phyloP scores from a whole-genome alignment of 2,888 invertebrate species.

The Penaeus monodon region DNA sequence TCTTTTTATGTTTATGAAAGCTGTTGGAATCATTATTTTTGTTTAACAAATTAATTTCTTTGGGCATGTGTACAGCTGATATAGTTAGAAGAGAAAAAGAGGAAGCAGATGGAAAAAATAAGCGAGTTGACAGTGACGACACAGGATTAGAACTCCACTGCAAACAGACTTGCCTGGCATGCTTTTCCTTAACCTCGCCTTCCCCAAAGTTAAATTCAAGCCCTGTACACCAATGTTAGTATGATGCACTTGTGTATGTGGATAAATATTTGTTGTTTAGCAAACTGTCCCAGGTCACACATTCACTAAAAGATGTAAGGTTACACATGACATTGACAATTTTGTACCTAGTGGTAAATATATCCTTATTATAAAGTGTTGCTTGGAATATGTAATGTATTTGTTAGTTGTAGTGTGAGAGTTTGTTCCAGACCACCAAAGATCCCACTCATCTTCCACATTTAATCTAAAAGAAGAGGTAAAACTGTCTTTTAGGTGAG shows the following conservation, averaged over 20 bases:
- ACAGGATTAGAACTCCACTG: slow-evolving; percentile 48
- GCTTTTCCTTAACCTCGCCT: slow-evolving; percentile 34
- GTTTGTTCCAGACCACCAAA: too few species aligned
- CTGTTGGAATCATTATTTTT: too few species aligned
- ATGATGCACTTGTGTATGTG: slow-evolving; percentile 1
- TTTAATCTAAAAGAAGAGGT: too few species aligned
- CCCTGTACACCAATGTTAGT: slow-evolving; percentile 20
- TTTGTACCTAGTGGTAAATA: too few species aligned
- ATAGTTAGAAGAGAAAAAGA: neutral
- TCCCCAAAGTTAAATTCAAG: slow-evolving; percentile 11
- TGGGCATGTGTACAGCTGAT: neutral
- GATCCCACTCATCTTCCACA: too few species aligned
- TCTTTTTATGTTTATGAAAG: too few species aligned
- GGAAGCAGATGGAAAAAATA: neutral
- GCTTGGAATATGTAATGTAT: too few species aligned
- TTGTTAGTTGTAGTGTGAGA: too few species aligned
- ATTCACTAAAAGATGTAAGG: too few species aligned
- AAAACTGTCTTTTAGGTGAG: slow-evolving; percentile 22
- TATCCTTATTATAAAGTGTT: too few species aligned
- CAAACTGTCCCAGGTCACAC: neutral
- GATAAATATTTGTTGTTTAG: slow-evolving; percentile 1
- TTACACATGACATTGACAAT: too few species aligned
- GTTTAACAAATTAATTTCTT: too few species aligned
- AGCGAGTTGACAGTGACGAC: slow-evolving; percentile 11
- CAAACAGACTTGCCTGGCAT: slow-evolving; percentile 47